Evolutionary conservation across 30 jellyfish, hydroid and myxozoan species (phyloP).

Genomic region (Aurelia aurita complex sp. Pacific): DNA sequence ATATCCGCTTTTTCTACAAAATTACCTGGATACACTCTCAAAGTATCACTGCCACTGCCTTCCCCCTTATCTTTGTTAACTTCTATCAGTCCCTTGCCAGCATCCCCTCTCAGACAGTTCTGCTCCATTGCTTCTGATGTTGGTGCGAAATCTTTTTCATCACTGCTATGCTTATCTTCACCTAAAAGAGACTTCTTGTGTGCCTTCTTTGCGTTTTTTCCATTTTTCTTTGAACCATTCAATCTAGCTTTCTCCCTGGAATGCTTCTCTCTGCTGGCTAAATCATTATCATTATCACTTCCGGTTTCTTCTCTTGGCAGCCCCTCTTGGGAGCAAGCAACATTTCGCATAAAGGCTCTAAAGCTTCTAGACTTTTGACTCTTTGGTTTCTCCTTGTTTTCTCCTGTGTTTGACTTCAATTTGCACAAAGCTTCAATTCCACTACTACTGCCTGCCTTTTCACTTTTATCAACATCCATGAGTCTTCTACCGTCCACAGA

Average conservation of each 20-base stretch:
- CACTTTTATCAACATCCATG: background rate
- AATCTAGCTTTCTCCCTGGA: too few species aligned
- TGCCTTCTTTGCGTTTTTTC: background rate
- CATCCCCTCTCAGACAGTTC: too few species aligned
- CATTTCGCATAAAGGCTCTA: conserved; percentile 14
- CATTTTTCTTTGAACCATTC: background rate
- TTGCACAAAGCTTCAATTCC: background rate
- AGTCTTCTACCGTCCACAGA: background rate
- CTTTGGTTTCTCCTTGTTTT: background rate
- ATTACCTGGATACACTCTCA: too few species aligned
- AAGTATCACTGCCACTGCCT: too few species aligned
- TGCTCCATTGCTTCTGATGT: too few species aligned
- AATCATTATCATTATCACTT: background rate
- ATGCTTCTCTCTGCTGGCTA: too few species aligned
- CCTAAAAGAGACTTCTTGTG: background rate
- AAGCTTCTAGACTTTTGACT: conserved; percentile 1
- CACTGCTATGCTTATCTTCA: too few species aligned
- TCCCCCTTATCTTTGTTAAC: too few species aligned
- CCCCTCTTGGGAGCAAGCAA: conserved; percentile 5
- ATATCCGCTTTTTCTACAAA: too few species aligned
- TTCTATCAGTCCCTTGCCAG: too few species aligned
- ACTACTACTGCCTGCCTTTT: background rate
- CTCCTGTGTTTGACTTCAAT: background rate
- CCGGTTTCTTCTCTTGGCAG: background rate
- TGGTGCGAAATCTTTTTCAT: too few species aligned